These are phyloP conservation scores for Phylloscopus trochilus DNA, from an alignment of 2,113 vertebrate species.

Conservation along the genomic window DNA sequence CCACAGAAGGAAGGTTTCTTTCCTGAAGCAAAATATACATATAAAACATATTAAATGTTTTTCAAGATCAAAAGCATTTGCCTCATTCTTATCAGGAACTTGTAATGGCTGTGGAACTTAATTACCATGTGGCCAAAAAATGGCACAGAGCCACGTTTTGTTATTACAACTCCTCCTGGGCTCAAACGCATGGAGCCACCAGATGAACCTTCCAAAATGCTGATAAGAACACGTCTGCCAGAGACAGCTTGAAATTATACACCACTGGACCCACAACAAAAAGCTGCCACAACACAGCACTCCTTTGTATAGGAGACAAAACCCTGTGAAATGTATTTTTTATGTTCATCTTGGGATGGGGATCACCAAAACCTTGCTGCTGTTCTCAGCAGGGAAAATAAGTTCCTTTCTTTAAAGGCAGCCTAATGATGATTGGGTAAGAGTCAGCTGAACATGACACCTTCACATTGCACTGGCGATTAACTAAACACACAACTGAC, in stretches of 20 bases:
- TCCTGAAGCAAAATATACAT: not conserved
- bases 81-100: not conserved
- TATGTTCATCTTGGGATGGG: rapidly evolving
- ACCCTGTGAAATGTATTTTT: not conserved
- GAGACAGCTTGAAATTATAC: not conserved
- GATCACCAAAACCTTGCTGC: not conserved
- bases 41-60: not conserved
- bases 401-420: not conserved
- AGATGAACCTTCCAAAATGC: not conserved
- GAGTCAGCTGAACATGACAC: not conserved
- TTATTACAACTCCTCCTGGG: not conserved
- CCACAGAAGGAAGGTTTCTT: not conserved
- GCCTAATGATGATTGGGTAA: not conserved
- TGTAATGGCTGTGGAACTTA: not conserved
- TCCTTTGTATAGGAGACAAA: not conserved
- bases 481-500: not conserved
- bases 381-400: not conserved
- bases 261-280: not conserved
- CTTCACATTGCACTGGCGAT: not conserved
- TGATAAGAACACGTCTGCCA: not conserved
- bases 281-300: not conserved
- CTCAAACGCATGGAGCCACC: not conserved
- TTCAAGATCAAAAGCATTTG: not conserved
- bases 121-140: not conserved
- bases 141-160: not conserved